A percentile compares a stretch with the other conserved stretches of the same genome.
These are phyloP conservation scores for Enteromius fasciolatus DNA, from an alignment of 2,797 vertebrate genomes.

Conservation along the genomic window DNA sequence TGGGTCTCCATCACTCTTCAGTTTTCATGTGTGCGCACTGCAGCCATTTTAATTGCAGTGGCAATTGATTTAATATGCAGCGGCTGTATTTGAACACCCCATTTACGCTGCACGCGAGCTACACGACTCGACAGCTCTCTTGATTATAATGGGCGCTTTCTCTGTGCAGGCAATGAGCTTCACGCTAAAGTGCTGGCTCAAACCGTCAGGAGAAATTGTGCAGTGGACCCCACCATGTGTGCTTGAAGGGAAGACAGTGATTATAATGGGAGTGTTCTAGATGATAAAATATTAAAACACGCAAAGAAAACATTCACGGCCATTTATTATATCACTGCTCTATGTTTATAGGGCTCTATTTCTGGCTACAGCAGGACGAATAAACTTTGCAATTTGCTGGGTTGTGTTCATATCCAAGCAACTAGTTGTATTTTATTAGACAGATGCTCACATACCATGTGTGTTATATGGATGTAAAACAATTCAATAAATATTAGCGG, in stretches of 20 bases:
- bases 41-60: slow-evolving; percentile 14
- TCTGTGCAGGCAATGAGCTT: slow-evolving; percentile 9
- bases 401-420: not conserved
- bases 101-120: not conserved
- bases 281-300: slow-evolving; percentile 8
- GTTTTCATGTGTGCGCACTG: not conserved
- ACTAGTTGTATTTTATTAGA: not conserved
- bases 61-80: slow-evolving; percentile 27
- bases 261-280: slow-evolving; percentile 28
- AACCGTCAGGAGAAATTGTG: not conserved
- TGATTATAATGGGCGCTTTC: slow-evolving; percentile 33
- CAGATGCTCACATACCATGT: not conserved
- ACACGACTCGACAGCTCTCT: slow-evolving; percentile 21
- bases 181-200: not conserved
- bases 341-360: not conserved
- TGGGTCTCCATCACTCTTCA: not conserved
- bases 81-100: slow-evolving; percentile 25
- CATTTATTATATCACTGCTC: not conserved
- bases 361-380: not conserved
- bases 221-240: slow-evolving; percentile 7
- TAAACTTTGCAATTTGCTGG: not conserved
- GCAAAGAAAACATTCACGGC: not conserved
- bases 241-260: slow-evolving; percentile 8
- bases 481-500: not conserved
- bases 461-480: not conserved